Evolutionary conservation across 2,113 vertebrate species (phyloP).

Genomic region (Myxocyprinus asiaticus): DNA sequence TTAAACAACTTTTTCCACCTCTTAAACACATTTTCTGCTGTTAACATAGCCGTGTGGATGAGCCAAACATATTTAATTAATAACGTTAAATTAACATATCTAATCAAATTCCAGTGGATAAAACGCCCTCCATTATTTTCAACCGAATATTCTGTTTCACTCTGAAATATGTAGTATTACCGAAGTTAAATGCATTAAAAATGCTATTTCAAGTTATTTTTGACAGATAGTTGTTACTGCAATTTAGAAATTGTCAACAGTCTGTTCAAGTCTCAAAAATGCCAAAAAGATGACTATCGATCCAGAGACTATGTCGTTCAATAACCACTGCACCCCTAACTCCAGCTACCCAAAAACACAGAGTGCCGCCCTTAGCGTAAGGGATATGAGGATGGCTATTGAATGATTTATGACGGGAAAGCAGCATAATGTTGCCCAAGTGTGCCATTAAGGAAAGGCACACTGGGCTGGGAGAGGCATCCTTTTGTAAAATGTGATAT

Average conservation of each 20-base stretch:
- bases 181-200: too few relatives aligned
- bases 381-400: conserved; percentile 53
- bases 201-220: too few relatives aligned
- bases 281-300: neutral
- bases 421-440: conserved; percentile 52
- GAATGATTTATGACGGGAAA: conserved; percentile 67
- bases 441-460: conserved; percentile 47
- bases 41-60: too few relatives aligned
- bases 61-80: too few relatives aligned
- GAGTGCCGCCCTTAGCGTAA: neutral
- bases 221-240: too few relatives aligned
- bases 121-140: too few relatives aligned
- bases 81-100: too few relatives aligned
- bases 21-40: too few relatives aligned
- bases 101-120: too few relatives aligned
- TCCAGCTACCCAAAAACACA: neutral
- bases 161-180: too few relatives aligned
- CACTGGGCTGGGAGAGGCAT: conserved; percentile 47
- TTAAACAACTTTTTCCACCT: too few relatives aligned
- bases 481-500: conserved; percentile 61
- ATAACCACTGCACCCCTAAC: conserved; percentile 1
- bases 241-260: neutral
- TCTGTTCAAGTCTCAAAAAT: neutral
- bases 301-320: neutral
- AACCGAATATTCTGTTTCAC: too few relatives aligned